Evolutionary conservation across 2,113 vertebrate genomes (phyloP).

Genomic region (Marcusenius ussheri): DNA sequence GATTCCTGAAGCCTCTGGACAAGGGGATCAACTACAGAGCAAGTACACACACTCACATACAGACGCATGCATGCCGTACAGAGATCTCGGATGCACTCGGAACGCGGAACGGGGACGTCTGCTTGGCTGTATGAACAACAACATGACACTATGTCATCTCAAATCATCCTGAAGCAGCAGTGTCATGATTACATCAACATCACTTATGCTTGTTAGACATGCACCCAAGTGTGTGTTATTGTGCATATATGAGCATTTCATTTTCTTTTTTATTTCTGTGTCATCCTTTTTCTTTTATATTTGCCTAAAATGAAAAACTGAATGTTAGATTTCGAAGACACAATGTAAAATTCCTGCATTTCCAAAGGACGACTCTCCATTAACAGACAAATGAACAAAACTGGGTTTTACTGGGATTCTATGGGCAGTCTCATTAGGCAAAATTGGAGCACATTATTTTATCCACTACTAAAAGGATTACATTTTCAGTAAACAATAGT

Average conservation of each 20-base stretch:
- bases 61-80: neutral
- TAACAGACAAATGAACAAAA: neutral
- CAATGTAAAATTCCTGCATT: neutral
- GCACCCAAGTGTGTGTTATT: neutral
- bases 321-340: neutral
- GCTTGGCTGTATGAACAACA: neutral
- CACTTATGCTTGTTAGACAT: neutral
- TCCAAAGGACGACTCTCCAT: slow-evolving; percentile 8
- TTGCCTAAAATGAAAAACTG: neutral
- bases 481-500: slow-evolving; percentile 34
- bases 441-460: slow-evolving; percentile 29
- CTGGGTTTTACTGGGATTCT: neutral
- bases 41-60: neutral
- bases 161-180: slow-evolving; percentile 49
- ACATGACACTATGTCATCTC: slow-evolving; percentile 8
- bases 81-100: neutral
- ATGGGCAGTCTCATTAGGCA: slow-evolving; percentile 26
- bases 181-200: neutral
- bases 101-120: neutral
- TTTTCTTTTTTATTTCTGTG: neutral
- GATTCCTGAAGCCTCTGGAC: neutral
- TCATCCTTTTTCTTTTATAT: neutral
- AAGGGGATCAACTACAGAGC: neutral
- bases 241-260: neutral
- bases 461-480: slow-evolving; percentile 42